Base-by-base conservation (phyloP, 30 jellyfish, hydroid and myxozoan genomes). In the Turritopsis rubra region DNA sequence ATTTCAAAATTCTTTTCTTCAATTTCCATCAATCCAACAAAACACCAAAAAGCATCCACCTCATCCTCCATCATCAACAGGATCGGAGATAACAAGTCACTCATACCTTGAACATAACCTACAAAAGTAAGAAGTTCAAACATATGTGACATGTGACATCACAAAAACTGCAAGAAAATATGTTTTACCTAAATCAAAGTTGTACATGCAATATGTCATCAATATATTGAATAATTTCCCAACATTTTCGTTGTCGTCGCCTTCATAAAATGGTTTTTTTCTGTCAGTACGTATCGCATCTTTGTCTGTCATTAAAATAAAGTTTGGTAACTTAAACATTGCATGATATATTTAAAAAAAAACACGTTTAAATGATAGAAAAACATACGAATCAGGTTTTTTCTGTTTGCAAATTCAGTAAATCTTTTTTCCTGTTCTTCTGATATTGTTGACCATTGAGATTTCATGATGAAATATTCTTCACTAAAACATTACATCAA, bases 81-180 rank as follows among this genome's bases (percentile, higher is more conserved):
- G 21, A 93, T 85, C 13, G 98, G 98, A 3, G 98, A 85, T 5
- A 93, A 88, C 71, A 93, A 73, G 83, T 93, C 98, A 9, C 97
- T 89, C 98, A 93, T 93, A 30, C 98, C 98, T 85, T 93, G 98
- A 0, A 93, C 98, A 66, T 93, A 93, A 1, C 98, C 98, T 91
- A 41, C 5, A 41, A 41, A 41, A 3, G 60, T 13, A 41, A 41
- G 13, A 41, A 41, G 60, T 41, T 41, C 5, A 41, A 41, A 13
- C 60, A 5, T 41, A 13, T 41, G 60, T 41, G 5, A 41, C 60
- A 41, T 13, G 60, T 3, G 5, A 13, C 13, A 41, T 41, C 9
- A 41, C 5, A 13, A 41, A 41, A 41, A 41, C 60, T 41, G 60
- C 9, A 41, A 41, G 13, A 3, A 41, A 80, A 1, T 7, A 1